Evolutionary conservation across 2,888 invertebrate genomes (phyloP).

Genomic region (Polylopha cassiicola): DNA sequence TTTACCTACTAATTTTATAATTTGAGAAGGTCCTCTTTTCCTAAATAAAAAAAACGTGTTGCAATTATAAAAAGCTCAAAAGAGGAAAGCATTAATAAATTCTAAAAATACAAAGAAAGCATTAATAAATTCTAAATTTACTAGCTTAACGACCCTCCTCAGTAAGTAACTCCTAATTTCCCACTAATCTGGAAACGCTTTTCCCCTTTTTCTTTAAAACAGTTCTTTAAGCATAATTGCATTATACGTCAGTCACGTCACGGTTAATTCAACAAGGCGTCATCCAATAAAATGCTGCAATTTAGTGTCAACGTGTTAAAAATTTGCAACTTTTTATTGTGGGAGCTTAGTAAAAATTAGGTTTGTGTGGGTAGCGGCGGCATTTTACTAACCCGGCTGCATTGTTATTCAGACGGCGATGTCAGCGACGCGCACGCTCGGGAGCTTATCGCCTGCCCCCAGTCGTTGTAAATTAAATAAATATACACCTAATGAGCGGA

Average conservation of each 20-base stretch:
- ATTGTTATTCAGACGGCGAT: constrained; percentile 73
- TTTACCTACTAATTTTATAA: too few species aligned
- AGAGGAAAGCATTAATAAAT: too few species aligned
- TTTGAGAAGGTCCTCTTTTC: too few species aligned
- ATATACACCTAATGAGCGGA: constrained; percentile 76
- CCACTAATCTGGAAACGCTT: constrained; percentile 35
- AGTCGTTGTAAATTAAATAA: constrained; percentile 77
- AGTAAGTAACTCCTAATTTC: constrained; percentile 28
- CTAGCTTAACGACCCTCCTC: too few species aligned
- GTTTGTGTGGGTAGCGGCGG: constrained; percentile 30
- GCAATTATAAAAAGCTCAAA: too few species aligned
- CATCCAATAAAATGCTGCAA: constrained; percentile 42
- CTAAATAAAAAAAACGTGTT: too few species aligned
- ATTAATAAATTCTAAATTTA: too few species aligned
- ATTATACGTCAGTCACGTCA: constrained; percentile 43
- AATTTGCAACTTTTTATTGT: constrained; percentile 2
- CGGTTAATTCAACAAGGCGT: constrained; percentile 29
- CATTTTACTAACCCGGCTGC: constrained; percentile 60
- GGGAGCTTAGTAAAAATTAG: constrained; percentile 6
- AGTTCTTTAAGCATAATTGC: constrained; percentile 43
- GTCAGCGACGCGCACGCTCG: constrained; percentile 66
- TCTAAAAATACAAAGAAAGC: too few species aligned
- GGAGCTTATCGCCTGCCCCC: constrained; percentile 70
- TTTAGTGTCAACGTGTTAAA: constrained; percentile 12
- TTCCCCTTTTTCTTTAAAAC: constrained; percentile 35